A percentile compares a stretch with the other conserved stretches of the same genome.
Evolutionary conservation across 2,888 invertebrate genomes (phyloP).

Genomic region (Subacronicta megacephala): DNA sequence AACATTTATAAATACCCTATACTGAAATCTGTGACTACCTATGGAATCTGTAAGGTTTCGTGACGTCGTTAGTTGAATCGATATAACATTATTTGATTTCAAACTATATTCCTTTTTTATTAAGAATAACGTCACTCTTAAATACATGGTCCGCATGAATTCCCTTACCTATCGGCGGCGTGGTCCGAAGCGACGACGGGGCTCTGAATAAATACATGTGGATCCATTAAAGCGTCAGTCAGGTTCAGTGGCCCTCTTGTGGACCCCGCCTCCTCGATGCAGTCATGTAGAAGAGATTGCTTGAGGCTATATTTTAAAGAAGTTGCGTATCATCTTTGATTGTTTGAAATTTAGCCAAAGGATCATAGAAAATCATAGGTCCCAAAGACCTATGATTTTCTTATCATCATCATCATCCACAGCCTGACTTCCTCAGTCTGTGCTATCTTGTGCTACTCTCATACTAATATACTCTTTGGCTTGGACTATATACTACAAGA

Average conservation of each 20-base stretch:
- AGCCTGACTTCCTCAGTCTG: too few relatives aligned
- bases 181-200: slow-evolving; percentile 41
- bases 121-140: slow-evolving; percentile 35
- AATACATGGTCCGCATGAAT: slow-evolving; percentile 28
- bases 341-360: neutral
- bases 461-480: too few relatives aligned
- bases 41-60: too few relatives aligned
- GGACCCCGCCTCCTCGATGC: slow-evolving; percentile 39
- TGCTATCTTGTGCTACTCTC: too few relatives aligned
- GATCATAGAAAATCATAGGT: neutral
- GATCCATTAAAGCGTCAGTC: slow-evolving; percentile 77
- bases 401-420: too few relatives aligned
- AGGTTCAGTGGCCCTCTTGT: slow-evolving; percentile 47
- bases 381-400: too few relatives aligned
- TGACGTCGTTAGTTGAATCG: too few relatives aligned
- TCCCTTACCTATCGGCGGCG: slow-evolving; percentile 24
- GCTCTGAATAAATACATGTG: slow-evolving; percentile 68
- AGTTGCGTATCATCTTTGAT: neutral
- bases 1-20: too few relatives aligned
- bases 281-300: slow-evolving; percentile 8
- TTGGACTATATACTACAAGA: too few relatives aligned
- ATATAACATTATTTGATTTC: too few relatives aligned
- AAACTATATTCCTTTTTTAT: too few relatives aligned
- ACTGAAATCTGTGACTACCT: too few relatives aligned
- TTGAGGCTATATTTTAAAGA: slow-evolving; percentile 23